These are phyloP conservation scores for Cosmorhoe ocellata DNA, from an alignment of 2,888 invertebrate genomes.

Conservation along the genomic window DNA sequence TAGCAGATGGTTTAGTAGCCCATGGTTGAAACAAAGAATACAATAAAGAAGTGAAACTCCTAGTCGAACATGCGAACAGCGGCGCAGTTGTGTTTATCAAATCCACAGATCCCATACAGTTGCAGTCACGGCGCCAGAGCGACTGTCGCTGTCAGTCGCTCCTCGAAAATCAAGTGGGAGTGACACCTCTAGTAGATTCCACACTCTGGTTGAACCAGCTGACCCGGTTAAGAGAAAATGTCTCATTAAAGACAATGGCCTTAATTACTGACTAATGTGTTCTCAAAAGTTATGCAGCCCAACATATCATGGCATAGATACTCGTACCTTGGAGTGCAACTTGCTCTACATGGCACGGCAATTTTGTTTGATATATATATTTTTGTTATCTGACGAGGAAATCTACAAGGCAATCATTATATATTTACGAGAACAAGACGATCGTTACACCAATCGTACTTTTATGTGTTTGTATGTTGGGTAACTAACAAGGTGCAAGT, in stretches of 20 bases:
- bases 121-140: too few relatives aligned
- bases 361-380: too few relatives aligned
- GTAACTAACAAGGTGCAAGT: too few relatives aligned
- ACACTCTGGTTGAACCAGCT: constrained; percentile 24
- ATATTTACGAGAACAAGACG: too few relatives aligned
- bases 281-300: constrained; percentile 20
- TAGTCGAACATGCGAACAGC: not conserved
- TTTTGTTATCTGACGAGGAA: too few relatives aligned
- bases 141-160: too few relatives aligned
- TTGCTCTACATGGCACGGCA: not conserved
- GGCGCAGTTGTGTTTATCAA: too few relatives aligned
- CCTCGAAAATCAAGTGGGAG: too few relatives aligned
- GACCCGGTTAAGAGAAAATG: constrained; percentile 50
- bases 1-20: constrained; percentile 36
- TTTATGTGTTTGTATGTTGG: too few relatives aligned
- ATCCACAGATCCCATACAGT: too few relatives aligned
- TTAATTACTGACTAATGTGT: constrained; percentile 46
- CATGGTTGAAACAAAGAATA: constrained; percentile 5
- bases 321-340: not conserved
- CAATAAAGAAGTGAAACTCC: constrained; percentile 11
- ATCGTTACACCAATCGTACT: too few relatives aligned
- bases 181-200: constrained; percentile 1
- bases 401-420: too few relatives aligned
- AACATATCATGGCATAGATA: not conserved
- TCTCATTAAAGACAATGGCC: constrained; percentile 55